phyloP scores from a whole-genome alignment of 2,888 invertebrate genomes.

The Sphaerophoria taeniata region DNA sequence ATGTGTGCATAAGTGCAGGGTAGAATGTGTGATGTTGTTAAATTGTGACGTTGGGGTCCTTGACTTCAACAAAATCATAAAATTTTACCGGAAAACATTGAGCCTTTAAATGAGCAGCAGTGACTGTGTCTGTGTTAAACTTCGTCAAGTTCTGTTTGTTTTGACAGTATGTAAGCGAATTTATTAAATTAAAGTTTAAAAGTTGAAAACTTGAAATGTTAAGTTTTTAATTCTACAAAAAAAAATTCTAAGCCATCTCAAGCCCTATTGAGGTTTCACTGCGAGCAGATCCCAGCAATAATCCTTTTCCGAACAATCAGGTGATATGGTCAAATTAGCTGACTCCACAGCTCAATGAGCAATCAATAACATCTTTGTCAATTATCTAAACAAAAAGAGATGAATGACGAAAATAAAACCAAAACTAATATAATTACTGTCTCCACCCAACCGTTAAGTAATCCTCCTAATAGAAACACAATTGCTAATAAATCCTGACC shows the following conservation, averaged over 20 bases:
- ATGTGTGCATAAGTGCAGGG: slow-evolving; percentile 25
- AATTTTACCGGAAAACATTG: too few relatives aligned
- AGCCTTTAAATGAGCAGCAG: too few relatives aligned
- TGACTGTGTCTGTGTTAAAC: too few relatives aligned
- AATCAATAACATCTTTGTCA: slow-evolving; percentile 56
- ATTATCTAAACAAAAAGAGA: not conserved
- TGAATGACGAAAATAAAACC: not conserved
- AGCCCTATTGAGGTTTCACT: slow-evolving; percentile 15
- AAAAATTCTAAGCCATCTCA: too few relatives aligned
- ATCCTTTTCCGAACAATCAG: not conserved
- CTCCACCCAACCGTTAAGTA: slow-evolving; percentile 7
- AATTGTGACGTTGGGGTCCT: slow-evolving; percentile 59
- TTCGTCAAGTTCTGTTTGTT: too few relatives aligned
- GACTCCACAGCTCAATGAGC: slow-evolving; percentile 31
- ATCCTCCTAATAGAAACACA: slow-evolving; percentile 18
- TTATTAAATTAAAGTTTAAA: too few relatives aligned
- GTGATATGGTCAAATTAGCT: slow-evolving; percentile 4
- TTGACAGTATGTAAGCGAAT: too few relatives aligned
- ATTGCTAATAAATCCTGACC: slow-evolving; percentile 56
- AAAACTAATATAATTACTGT: slow-evolving; percentile 5
- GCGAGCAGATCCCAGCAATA: not conserved
- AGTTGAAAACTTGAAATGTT: too few relatives aligned
- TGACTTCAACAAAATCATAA: too few relatives aligned
- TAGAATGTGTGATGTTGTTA: slow-evolving; percentile 70
- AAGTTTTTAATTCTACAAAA: too few relatives aligned